Percentiles rank a stretch among this genome's conserved stretches.
Evolutionary conservation across 2,888 invertebrate genomes (phyloP).

Genomic region (Dascillus cervinus): DNA sequence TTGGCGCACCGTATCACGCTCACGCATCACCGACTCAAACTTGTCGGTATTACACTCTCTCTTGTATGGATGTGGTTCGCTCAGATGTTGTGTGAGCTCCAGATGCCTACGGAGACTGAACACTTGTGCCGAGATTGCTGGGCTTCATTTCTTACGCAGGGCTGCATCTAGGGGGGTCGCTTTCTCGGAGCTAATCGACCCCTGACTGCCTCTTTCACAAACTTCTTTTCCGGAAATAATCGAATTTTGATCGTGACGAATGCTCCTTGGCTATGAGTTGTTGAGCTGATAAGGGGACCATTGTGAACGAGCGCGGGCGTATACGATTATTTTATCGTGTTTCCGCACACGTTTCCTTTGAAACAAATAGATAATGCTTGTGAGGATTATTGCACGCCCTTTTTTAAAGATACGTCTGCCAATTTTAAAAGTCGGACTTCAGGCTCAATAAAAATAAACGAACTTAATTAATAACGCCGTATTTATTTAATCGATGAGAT

Average conservation of each 20-base stretch:
- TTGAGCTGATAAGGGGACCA: too few species aligned
- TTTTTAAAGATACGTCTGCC: too few species aligned
- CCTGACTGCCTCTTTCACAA: too few species aligned
- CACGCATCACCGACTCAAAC: conserved; percentile 12
- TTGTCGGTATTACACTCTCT: conserved; percentile 13
- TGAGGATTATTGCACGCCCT: too few species aligned
- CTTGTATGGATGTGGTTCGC: conserved; percentile 18
- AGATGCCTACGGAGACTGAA: conserved; percentile 27
- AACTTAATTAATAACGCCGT: too few species aligned
- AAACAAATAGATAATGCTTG: conserved; percentile 3
- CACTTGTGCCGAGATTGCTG: conserved; percentile 9
- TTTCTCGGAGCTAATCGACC: too few species aligned
- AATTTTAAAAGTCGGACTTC: too few species aligned
- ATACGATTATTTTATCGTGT: conserved; percentile 15
- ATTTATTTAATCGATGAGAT: too few species aligned
- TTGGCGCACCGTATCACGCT: conserved; percentile 7
- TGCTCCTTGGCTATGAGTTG: conserved; percentile 14
- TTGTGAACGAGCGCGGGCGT: conserved; percentile 17
- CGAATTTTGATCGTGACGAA: too few species aligned
- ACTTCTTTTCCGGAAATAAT: too few species aligned
- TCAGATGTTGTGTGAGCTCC: conserved; percentile 21
- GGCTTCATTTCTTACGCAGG: not conserved
- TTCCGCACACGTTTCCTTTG: conserved; percentile 20
- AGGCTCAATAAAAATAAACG: too few species aligned
- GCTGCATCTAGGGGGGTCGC: not conserved